phyloP scores from a whole-genome alignment of 2,888 invertebrate species.

The Leptopilina myrica region DNA sequence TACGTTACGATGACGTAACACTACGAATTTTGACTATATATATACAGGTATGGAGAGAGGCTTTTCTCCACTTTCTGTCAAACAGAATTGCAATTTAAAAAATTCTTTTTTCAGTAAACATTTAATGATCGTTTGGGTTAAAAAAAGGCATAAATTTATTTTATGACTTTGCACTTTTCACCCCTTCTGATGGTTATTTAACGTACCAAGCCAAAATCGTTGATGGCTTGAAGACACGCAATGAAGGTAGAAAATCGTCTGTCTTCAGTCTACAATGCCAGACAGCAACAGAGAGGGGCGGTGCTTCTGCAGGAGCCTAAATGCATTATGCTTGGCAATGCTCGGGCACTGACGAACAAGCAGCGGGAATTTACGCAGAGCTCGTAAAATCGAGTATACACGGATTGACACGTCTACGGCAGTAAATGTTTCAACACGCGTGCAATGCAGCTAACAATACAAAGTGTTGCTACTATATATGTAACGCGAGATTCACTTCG shows the following conservation, averaged over 20 bases:
- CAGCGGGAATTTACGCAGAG: slow-evolving; percentile 67
- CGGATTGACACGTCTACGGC: slow-evolving; percentile 72
- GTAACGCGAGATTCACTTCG: slow-evolving; percentile 1
- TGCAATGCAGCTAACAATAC: slow-evolving; percentile 62
- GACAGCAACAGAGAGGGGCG: slow-evolving; percentile 52
- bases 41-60: too few relatives aligned
- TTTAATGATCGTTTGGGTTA: background rate
- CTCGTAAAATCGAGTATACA: slow-evolving; percentile 69
- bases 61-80: too few relatives aligned
- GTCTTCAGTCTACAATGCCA: slow-evolving; percentile 64
- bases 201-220: slow-evolving; percentile 25
- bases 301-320: slow-evolving; percentile 69
- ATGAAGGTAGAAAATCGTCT: slow-evolving; percentile 57
- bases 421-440: slow-evolving; percentile 65
- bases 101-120: too few relatives aligned
- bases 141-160: slow-evolving; percentile 4
- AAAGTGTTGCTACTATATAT: slow-evolving; percentile 60
- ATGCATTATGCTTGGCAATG: slow-evolving; percentile 69
- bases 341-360: slow-evolving; percentile 56
- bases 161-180: slow-evolving; percentile 31
- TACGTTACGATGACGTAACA: too few relatives aligned
- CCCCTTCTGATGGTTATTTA: slow-evolving; percentile 40
- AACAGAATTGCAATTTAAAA: too few relatives aligned
- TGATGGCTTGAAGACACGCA: slow-evolving; percentile 34
- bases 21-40: too few relatives aligned